Evolutionary conservation across 2,888 invertebrate species (phyloP), one percentile per base, ranked within the genome.

Genomic region (Acholoe squamosa): DNA sequence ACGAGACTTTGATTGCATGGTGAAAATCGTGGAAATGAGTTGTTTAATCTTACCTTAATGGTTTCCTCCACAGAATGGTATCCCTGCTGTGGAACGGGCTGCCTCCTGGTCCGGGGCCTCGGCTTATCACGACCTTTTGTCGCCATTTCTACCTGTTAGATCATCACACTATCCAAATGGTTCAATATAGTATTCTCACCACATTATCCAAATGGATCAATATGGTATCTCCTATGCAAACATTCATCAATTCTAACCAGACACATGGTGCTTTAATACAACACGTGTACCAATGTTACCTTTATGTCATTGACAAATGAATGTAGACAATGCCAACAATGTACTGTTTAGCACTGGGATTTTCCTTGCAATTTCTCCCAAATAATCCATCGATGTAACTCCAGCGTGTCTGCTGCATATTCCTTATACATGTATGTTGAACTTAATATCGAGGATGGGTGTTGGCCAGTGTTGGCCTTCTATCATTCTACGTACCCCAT

Each of bases 51-150:
- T 71, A 71, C 71, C 71, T 71, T 71, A 28, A 71, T 71, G 28
- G 71, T 71, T 71, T 71, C 71, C 71, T 71, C 71, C 71, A 71
- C 71, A 71, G 71, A 71, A 25, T 71, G 71, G 71, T 71, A 71
- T n/a, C 71, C 71, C 28, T 71, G 71, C 25, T 71, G 71, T 71
- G 71, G 71, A 14, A 25, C 25, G 12, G 71, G 71, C 71, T 71
- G 71, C 25, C 71, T 71, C 28, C 71, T 25, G 12, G 25, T 25
- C 25, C 71, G 25, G 28, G 71, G 71, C 14, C 71, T 25, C 14
- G 71, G 71, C 28, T 71, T 71, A 28, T 71, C 71, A n/a, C 71
- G 25, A 14, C 71, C 71, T 71, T 71, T 71, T 14, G 71, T 71
- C 1, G 71, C 71, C 71, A 71, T 71, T 25, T 71, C 14, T 61